Conservation (phyloP, 2,113 vertebrate genomes). For the Paramormyrops kingsleyae region DNA sequence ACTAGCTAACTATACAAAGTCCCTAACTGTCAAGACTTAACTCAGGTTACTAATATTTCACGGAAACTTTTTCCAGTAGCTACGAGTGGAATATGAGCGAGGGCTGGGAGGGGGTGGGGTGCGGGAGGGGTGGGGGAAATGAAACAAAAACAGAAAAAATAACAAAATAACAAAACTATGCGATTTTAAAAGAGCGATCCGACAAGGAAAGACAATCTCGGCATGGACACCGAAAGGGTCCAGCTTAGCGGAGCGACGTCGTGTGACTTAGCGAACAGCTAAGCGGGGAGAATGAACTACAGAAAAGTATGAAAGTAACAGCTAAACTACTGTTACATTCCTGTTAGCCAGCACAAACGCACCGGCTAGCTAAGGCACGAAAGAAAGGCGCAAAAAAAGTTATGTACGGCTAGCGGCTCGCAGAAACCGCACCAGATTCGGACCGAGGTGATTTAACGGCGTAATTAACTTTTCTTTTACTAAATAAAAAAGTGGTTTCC, state of each 20-base stretch:
- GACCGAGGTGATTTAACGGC: background rate
- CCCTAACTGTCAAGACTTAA: background rate
- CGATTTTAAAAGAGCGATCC: background rate
- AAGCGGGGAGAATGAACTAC: background rate
- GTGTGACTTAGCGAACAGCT: background rate
- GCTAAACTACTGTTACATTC: background rate
- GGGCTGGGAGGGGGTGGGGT: background rate
- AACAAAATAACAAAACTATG: background rate
- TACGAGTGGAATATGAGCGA: slow-evolving; percentile 9
- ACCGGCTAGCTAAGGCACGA: background rate
- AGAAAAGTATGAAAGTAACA: background rate
- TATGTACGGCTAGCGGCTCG: background rate
- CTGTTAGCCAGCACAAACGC: background rate
- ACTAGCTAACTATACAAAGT: slow-evolving; percentile 7
- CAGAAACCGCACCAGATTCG: background rate
- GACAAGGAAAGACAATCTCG: background rate
- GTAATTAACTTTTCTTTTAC: background rate
- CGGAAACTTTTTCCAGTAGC: slow-evolving; percentile 17
- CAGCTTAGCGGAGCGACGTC: background rate
- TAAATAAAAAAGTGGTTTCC: slow-evolving; percentile 4
- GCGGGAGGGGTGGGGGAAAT: background rate
- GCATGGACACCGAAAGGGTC: background rate
- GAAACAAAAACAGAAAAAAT: background rate
- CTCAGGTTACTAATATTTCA: slow-evolving; percentile 7
- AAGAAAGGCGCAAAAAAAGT: background rate